phyloP scores from a whole-genome alignment of 2,113 vertebrate species.

The Danionella cerebrum region DNA sequence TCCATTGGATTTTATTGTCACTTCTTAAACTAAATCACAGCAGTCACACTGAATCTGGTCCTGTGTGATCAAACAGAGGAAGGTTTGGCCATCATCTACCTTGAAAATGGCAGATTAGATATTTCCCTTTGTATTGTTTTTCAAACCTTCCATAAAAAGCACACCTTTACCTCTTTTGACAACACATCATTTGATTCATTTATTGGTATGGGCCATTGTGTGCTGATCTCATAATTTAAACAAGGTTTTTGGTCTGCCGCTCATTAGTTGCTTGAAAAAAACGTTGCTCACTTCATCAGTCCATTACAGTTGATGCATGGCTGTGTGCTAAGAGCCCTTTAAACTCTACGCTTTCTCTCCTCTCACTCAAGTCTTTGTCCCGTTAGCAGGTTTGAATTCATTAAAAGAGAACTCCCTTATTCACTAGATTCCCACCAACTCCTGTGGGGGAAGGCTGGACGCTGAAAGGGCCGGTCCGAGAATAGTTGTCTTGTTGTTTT shows the following conservation, averaged over 20 bases:
- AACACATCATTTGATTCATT: no score
- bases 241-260: not conserved
- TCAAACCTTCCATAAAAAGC: no score
- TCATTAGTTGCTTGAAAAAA: not conserved
- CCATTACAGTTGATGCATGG: slow-evolving; percentile 28
- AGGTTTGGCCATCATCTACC: no score
- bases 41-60: no score
- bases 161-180: no score
- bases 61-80: no score
- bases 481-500: slow-evolving; percentile 35
- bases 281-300: not conserved
- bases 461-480: slow-evolving; percentile 19
- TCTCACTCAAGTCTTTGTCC: slow-evolving; percentile 29
- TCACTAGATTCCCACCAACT: slow-evolving; percentile 42
- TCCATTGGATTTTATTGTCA: no score
- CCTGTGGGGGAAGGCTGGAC: slow-evolving; percentile 22
- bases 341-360: slow-evolving; percentile 25
- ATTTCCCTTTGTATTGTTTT: no score
- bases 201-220: no score
- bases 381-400: slow-evolving; percentile 41
- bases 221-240: not conserved
- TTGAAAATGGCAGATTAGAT: no score
- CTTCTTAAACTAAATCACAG: no score
- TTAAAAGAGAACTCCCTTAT: slow-evolving; percentile 41
- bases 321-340: slow-evolving; percentile 36